Evolutionary conservation across 2,113 vertebrate genomes (phyloP).

Genomic region (Gambusia holbrooki): DNA sequence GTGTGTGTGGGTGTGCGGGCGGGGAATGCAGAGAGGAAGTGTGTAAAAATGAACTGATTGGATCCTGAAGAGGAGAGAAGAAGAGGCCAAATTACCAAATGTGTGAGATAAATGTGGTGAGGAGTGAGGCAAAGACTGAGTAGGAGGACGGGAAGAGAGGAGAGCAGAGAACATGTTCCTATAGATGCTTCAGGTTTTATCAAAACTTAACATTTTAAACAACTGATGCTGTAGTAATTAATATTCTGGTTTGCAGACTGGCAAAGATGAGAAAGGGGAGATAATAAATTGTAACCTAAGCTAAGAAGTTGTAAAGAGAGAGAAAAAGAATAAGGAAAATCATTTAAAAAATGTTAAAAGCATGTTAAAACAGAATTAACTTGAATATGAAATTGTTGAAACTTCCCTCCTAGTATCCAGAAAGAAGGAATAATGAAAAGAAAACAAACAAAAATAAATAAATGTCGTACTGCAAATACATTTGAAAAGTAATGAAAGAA

Average conservation of each 20-base stretch:
- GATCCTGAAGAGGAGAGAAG: neutral
- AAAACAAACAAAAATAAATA: neutral
- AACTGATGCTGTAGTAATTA: slow-evolving; percentile 78
- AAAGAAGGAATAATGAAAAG: neutral
- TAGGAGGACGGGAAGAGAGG: slow-evolving; percentile 5
- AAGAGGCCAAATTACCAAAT: slow-evolving; percentile 3
- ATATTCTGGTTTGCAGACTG: slow-evolving; percentile 53
- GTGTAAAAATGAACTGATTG: slow-evolving; percentile 3
- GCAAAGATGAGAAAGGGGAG: slow-evolving; percentile 35
- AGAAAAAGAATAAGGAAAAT: slow-evolving; percentile 7
- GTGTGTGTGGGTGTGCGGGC: neutral
- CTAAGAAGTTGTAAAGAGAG: slow-evolving; percentile 4
- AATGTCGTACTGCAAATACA: neutral
- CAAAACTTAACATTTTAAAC: slow-evolving; percentile 62
- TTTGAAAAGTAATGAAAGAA: neutral
- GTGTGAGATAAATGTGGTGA: slow-evolving; percentile 5
- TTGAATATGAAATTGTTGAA: neutral
- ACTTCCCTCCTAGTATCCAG: neutral
- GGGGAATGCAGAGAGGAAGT: neutral
- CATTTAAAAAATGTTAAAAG: neutral
- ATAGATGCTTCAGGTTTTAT: slow-evolving; percentile 44
- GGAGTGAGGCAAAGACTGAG: neutral
- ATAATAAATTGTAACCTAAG: slow-evolving; percentile 8
- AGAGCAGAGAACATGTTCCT: slow-evolving; percentile 20
- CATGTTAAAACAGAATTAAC: neutral